These are phyloP conservation scores for Morone saxatilis DNA, from an alignment of 2,113 vertebrate species.

Conservation along the genomic window DNA sequence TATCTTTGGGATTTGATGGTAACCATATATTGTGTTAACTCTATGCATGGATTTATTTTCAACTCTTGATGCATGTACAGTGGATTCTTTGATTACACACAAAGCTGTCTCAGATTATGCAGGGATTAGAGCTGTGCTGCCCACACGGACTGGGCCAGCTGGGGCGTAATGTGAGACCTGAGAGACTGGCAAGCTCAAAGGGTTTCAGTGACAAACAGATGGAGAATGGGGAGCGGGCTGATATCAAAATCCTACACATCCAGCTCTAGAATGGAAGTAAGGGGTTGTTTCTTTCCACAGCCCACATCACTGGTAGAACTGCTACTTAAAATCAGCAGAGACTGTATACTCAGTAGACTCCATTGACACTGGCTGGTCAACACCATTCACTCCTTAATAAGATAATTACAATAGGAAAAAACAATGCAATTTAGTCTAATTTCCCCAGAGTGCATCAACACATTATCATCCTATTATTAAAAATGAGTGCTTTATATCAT, in stretches of 20 bases:
- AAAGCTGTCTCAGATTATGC: slow-evolving; percentile 65
- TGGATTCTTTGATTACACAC: slow-evolving; percentile 65
- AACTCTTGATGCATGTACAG: slow-evolving; percentile 41
- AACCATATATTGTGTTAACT: not conserved
- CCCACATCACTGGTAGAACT: not conserved
- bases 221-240: slow-evolving; percentile 20
- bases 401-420: not conserved
- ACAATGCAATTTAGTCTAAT: not conserved
- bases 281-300: not conserved
- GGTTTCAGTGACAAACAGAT: slow-evolving; percentile 48
- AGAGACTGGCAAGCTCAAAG: slow-evolving; percentile 37
- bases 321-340: slow-evolving; percentile 21
- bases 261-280: slow-evolving; percentile 17
- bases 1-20: not conserved
- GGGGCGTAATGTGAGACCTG: slow-evolving; percentile 58
- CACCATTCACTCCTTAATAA: not conserved
- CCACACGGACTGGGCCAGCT: slow-evolving; percentile 47
- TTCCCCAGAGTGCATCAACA: not conserved
- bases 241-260: slow-evolving; percentile 28
- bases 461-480: not conserved
- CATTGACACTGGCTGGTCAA: not conserved
- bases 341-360: not conserved
- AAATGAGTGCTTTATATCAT: not conserved
- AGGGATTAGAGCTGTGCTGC: slow-evolving; percentile 59
- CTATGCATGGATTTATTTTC: not conserved